These are phyloP conservation scores for Halyomorpha halys DNA, from an alignment of 1,140 invertebrate species.

Conservation along the genomic window DNA sequence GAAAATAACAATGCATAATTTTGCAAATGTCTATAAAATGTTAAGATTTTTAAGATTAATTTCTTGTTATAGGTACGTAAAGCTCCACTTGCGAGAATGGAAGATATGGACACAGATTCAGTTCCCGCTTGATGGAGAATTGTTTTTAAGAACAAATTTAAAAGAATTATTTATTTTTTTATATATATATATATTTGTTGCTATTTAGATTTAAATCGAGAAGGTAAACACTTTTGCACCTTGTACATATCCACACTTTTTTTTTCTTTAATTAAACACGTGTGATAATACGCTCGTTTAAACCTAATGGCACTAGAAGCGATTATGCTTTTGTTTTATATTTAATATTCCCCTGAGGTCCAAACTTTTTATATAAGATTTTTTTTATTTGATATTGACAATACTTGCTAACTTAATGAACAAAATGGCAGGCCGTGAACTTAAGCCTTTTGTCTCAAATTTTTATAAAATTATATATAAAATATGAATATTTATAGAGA, in stretches of 20 bases:
- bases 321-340: constrained; percentile 4
- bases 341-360: constrained; percentile 2
- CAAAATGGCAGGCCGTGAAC: neutral
- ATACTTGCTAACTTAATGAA: neutral
- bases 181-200: constrained; percentile 17
- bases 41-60: too few species aligned
- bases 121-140: constrained; percentile 2
- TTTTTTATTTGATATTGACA: neutral
- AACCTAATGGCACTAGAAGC: neutral
- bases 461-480: constrained; percentile 3
- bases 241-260: constrained; percentile 13
- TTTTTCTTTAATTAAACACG: constrained; percentile 6
- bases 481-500: constrained; percentile 1
- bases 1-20: too few species aligned
- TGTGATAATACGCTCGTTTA: constrained; percentile 3
- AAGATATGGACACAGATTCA: constrained; percentile 29
- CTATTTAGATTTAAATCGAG: constrained; percentile 10
- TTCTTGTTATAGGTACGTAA: constrained; percentile 29
- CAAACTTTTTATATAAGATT: constrained; percentile 2
- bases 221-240: constrained; percentile 2
- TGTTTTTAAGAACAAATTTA: constrained; percentile 7
- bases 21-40: too few species aligned
- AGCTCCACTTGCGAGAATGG: constrained; percentile 32
- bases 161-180: constrained; percentile 12
- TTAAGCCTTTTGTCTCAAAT: neutral